phyloP scores from a whole-genome alignment of 2,113 vertebrate species.

The Capreolus pygargus region DNA sequence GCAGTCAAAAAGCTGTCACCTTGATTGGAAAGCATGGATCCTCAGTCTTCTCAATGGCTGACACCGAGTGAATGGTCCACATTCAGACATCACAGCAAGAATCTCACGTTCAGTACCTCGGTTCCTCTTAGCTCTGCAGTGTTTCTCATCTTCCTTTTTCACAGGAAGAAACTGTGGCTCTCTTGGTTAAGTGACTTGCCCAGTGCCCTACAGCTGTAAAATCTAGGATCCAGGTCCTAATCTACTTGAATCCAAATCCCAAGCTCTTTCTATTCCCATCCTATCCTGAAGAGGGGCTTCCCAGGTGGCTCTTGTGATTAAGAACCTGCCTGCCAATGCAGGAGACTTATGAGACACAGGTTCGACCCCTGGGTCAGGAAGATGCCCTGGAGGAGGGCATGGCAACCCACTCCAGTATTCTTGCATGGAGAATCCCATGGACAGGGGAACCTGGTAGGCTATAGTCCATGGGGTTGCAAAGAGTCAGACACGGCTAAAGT shows the following conservation, averaged over 20 bases:
- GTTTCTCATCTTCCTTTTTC: neutral
- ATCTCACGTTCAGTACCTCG: neutral
- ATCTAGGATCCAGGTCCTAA: neutral
- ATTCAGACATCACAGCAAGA: neutral
- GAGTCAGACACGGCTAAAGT: neutral
- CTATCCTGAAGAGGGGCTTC: neutral
- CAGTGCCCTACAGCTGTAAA: neutral
- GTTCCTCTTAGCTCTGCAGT: neutral
- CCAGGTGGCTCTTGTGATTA: neutral
- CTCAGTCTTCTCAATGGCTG: neutral
- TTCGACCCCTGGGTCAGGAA: accelerated
- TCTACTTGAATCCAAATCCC: neutral
- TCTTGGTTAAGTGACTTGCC: neutral
- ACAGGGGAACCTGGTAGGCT: neutral
- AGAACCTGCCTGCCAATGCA: neutral
- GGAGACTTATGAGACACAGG: neutral
- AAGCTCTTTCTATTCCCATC: neutral
- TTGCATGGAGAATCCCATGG: neutral
- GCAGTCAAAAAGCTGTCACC: neutral
- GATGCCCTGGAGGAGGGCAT: neutral
- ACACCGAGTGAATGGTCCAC: accelerated
- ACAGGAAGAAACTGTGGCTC: neutral
- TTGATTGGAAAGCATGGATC: neutral
- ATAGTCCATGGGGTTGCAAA: neutral
- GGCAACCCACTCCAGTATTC: neutral